Evolutionary conservation across 1,140 invertebrate genomes (phyloP).

Genomic region (Neuroterus valhalla): DNA sequence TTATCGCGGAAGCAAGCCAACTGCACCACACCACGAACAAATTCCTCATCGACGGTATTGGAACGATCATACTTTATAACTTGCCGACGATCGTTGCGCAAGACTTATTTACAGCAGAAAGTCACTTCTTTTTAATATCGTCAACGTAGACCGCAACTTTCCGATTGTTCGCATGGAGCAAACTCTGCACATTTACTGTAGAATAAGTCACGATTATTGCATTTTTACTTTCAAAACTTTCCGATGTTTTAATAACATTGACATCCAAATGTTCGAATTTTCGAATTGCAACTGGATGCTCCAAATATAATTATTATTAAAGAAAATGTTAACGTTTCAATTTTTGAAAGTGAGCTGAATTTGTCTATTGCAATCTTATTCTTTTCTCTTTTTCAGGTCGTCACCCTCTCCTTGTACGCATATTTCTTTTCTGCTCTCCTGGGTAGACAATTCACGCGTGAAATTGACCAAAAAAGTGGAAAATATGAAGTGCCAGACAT

Average conservation of each 20-base stretch:
- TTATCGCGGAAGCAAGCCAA: neutral
- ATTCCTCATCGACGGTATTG: neutral
- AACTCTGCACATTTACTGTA: neutral
- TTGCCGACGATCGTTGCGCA: neutral
- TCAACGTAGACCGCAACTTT: slow-evolving; percentile 1
- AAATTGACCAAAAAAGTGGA: slow-evolving; percentile 71
- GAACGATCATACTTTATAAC: slow-evolving; percentile 2
- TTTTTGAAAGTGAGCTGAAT: neutral
- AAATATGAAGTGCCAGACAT: slow-evolving; percentile 87
- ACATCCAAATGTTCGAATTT: no score
- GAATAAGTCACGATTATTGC: neutral
- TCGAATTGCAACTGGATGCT: no score
- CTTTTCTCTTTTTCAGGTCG: slow-evolving; percentile 82
- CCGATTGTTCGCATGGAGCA: neutral
- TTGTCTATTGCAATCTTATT: neutral
- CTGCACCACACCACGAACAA: neutral
- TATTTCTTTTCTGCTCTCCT: slow-evolving; percentile 93
- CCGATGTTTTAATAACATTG: neutral
- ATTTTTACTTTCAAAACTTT: slow-evolving; percentile 1
- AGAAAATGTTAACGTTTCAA: no score
- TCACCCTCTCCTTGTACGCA: slow-evolving; percentile 92
- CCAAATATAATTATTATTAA: no score
- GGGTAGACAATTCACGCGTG: slow-evolving; percentile 85
- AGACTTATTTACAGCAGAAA: slow-evolving; percentile 1
- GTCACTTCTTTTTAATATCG: neutral